A percentile compares a stretch with the other conserved stretches of the same genome.
Conservation (phyloP, 2,888 invertebrate genomes). For the Metopia argyrocephala region DNA sequence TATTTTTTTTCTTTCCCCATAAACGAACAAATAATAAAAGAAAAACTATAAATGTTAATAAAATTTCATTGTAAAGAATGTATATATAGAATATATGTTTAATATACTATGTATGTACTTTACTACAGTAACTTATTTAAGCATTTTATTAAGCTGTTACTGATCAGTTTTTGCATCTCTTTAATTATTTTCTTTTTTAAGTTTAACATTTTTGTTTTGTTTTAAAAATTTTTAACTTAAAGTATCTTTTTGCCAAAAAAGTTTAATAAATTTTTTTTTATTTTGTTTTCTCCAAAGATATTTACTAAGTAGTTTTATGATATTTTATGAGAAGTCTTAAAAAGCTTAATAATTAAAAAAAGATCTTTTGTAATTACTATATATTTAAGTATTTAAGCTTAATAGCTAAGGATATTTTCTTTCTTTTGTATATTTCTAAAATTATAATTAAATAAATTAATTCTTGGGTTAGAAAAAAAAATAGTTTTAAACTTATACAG, state of each 20-base stretch:
- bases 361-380: slow-evolving; percentile 9
- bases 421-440: slow-evolving; percentile 2
- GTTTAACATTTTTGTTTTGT: slow-evolving; percentile 63
- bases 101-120: slow-evolving; percentile 28
- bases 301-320: slow-evolving; percentile 8
- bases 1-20: slow-evolving; percentile 3
- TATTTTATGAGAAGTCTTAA: slow-evolving; percentile 43
- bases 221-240: slow-evolving; percentile 55
- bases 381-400: slow-evolving; percentile 40
- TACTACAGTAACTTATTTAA: slow-evolving; percentile 1
- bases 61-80: slow-evolving; percentile 16
- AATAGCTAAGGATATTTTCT: slow-evolving; percentile 34
- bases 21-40: slow-evolving; percentile 18
- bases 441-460: slow-evolving; percentile 33
- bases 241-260: slow-evolving; percentile 78
- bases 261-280: slow-evolving; percentile 53
- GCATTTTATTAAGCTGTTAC: slow-evolving; percentile 26
- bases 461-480: slow-evolving; percentile 14
- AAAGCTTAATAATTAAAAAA: slow-evolving; percentile 48
- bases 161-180: slow-evolving; percentile 50
- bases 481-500: slow-evolving; percentile 11
- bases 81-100: slow-evolving; percentile 21
- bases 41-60: slow-evolving; percentile 20
- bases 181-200: too few relatives aligned
- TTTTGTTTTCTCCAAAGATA: slow-evolving; percentile 7